Evolutionary conservation across 1,140 invertebrate genomes (phyloP).

Genomic region (Gyrodactylus salaris): DNA sequence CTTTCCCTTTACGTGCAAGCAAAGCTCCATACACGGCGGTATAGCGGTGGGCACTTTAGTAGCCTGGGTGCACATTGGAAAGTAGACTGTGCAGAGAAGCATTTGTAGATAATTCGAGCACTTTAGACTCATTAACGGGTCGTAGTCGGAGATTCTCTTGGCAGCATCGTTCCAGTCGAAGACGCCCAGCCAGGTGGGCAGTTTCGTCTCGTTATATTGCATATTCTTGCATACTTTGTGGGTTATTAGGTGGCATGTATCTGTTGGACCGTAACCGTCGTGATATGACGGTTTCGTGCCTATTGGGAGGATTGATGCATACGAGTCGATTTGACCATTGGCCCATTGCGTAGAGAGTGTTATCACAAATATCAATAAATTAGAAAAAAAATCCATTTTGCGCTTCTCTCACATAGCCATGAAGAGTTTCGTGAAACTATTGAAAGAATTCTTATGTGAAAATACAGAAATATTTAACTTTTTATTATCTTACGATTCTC

Average conservation of each 20-base stretch:
- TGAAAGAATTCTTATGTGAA: no score
- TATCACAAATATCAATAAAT: no score
- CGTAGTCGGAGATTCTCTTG: constrained; percentile 45
- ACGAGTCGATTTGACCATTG: no score
- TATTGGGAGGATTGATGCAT: neutral
- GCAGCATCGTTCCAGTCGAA: constrained; percentile 48
- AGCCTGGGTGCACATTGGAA: constrained; percentile 42
- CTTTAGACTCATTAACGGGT: constrained; percentile 56
- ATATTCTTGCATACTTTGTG: constrained; percentile 46
- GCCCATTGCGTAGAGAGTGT: no score
- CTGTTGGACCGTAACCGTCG: neutral
- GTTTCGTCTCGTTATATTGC: constrained; percentile 53
- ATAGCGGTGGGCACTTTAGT: constrained; percentile 32
- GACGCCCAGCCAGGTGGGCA: constrained; percentile 26
- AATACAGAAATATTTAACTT: no score
- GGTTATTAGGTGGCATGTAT: constrained; percentile 38
- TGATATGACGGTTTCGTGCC: neutral
- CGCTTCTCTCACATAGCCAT: no score
- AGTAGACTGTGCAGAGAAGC: constrained; percentile 70
- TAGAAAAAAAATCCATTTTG: no score
- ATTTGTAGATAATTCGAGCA: constrained; percentile 56
- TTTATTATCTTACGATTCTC: no score
- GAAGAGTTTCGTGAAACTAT: no score
- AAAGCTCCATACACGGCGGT: constrained; percentile 55
- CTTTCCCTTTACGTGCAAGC: constrained; percentile 39